Conservation (phyloP, 1,140 invertebrate genomes). For the Rhizoglyphus robini region DNA sequence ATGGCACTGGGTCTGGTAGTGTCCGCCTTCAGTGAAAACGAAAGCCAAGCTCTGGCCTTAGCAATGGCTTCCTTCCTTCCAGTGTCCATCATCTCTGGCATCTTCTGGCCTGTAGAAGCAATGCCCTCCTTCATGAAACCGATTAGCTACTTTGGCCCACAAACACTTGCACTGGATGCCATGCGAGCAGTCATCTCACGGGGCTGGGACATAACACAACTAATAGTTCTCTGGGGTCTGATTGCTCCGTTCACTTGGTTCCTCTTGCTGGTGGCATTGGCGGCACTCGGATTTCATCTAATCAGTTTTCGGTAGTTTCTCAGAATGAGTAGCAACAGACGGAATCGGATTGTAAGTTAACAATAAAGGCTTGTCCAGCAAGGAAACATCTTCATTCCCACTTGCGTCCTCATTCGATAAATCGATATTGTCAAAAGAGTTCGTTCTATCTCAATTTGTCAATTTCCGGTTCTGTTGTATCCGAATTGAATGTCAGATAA, state of each 20-base stretch:
- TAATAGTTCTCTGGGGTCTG: slow-evolving; percentile 72
- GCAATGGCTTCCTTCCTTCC: slow-evolving; percentile 84
- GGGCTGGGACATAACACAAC: slow-evolving; percentile 65
- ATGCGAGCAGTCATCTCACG: slow-evolving; percentile 75
- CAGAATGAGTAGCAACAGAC: too few species aligned
- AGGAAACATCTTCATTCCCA: background rate
- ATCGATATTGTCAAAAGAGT: too few species aligned
- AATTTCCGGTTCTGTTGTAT: too few species aligned
- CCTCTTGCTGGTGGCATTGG: slow-evolving; percentile 58
- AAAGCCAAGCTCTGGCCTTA: slow-evolving; percentile 78
- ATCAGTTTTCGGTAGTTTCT: slow-evolving; percentile 19
- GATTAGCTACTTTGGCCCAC: slow-evolving; percentile 65
- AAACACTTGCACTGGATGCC: slow-evolving; percentile 77
- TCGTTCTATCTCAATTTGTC: too few species aligned
- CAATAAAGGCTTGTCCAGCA: background rate
- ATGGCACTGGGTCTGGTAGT: slow-evolving; percentile 88
- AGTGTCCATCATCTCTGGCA: slow-evolving; percentile 46
- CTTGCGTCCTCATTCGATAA: background rate
- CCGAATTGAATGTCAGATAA: too few species aligned
- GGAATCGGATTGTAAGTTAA: too few species aligned
- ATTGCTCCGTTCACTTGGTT: slow-evolving; percentile 76
- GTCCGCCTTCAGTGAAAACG: slow-evolving; percentile 68
- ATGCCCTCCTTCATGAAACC: slow-evolving; percentile 64
- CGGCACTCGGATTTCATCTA: slow-evolving; percentile 38
- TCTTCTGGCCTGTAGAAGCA: slow-evolving; percentile 82